These are phyloP conservation scores for Hermaeophaga mercurialis DNA, from an alignment of 2,888 invertebrate species.

Conservation along the genomic window DNA sequence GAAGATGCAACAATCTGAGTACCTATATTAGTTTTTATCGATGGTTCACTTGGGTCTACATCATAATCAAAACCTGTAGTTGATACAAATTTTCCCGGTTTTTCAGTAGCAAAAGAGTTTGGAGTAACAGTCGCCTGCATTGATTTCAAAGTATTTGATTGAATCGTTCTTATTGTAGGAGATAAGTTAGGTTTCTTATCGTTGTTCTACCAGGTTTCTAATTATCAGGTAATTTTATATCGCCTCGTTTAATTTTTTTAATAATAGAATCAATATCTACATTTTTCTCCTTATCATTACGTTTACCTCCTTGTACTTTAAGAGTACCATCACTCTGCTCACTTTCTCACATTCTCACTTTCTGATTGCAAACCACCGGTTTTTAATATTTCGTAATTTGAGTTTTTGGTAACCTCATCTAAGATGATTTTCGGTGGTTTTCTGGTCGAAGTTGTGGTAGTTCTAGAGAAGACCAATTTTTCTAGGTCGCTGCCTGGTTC, in stretches of 20 bases:
- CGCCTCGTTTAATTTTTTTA: constrained; percentile 79
- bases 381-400: constrained; percentile 80
- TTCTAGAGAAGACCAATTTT: constrained; percentile 53
- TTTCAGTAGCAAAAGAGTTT: constrained; percentile 50
- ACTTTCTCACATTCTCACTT: constrained; percentile 75
- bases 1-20: constrained; percentile 53
- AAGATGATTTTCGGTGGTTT: constrained; percentile 71
- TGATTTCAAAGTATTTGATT: constrained; percentile 25
- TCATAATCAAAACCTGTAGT: constrained; percentile 29
- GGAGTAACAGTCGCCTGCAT: constrained; percentile 47
- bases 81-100: constrained; percentile 12
- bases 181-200: too few relatives aligned
- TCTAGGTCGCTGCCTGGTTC: constrained; percentile 52
- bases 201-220: constrained; percentile 37
- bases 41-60: constrained; percentile 41
- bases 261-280: constrained; percentile 81
- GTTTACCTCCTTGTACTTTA: constrained; percentile 84
- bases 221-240: constrained; percentile 73
- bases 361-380: constrained; percentile 78
- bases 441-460: constrained; percentile 56
- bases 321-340: constrained; percentile 85
- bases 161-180: too few relatives aligned
- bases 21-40: constrained; percentile 47
- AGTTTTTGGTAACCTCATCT: constrained; percentile 79
- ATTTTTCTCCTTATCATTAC: constrained; percentile 73